phyloP scores from a whole-genome alignment of 1,140 invertebrate genomes.

The Araneus ventricosus region DNA sequence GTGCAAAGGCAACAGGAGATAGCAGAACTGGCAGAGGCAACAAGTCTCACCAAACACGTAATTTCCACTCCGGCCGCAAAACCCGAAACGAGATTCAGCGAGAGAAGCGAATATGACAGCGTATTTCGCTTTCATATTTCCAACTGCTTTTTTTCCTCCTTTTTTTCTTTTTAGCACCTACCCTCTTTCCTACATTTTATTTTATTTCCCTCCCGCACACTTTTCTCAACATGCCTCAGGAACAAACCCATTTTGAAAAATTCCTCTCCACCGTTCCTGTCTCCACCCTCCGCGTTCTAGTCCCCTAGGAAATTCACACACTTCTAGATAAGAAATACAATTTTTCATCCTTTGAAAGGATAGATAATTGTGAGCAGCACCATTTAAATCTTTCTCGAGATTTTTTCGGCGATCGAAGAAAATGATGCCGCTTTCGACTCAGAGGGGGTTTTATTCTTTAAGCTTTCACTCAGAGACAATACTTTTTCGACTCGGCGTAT shows the following conservation, averaged over 20 bases:
- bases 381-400: conserved; percentile 5
- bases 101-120: conserved; percentile 61
- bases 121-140: conserved; percentile 60
- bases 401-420: neutral
- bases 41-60: conserved; percentile 60
- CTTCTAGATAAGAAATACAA: conserved; percentile 34
- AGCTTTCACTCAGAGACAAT: no score
- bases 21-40: conserved; percentile 42
- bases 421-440: neutral
- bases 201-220: conserved; percentile 31
- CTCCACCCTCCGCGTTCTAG: neutral
- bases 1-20: conserved; percentile 46
- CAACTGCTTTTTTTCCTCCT: conserved; percentile 6
- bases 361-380: neutral
- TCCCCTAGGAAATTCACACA: conserved; percentile 33
- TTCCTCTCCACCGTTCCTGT: neutral
- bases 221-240: conserved; percentile 32
- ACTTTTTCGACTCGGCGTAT: no score
- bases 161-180: conserved; percentile 4
- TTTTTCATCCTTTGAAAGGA: conserved; percentile 32
- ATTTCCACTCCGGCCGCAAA: conserved; percentile 57
- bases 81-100: conserved; percentile 43
- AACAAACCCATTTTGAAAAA: conserved; percentile 35
- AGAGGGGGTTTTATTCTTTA: neutral
- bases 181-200: conserved; percentile 39